These are phyloP conservation scores for Solenodon paradoxus DNA, from an alignment of 2,113 vertebrate genomes.

Conservation along the genomic window DNA sequence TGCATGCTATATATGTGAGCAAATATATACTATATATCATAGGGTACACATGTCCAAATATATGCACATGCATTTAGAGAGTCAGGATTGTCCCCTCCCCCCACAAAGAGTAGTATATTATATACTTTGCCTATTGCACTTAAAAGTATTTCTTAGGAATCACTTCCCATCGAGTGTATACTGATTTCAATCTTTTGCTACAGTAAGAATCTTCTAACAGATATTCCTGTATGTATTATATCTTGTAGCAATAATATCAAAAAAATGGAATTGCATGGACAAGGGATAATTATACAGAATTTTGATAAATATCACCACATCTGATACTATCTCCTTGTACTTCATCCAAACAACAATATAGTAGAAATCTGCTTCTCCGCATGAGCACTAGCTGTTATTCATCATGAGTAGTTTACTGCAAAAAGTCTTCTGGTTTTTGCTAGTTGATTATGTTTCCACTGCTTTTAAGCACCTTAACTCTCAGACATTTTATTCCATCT, in stretches of 20 bases:
- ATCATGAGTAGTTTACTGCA: neutral
- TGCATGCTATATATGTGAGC: neutral
- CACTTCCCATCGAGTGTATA: neutral
- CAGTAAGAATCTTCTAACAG: neutral
- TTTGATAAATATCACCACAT: neutral
- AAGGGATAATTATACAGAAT: neutral
- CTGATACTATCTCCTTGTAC: too few species aligned
- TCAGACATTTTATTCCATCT: conserved; percentile 10
- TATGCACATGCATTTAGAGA: neutral
- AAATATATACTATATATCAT: neutral
- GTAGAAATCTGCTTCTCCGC: neutral
- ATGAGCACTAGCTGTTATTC: conserved; percentile 13
- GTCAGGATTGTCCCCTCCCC: neutral
- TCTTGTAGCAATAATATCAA: neutral
- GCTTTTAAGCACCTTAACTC: neutral
- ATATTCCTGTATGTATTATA: neutral
- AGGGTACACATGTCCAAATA: neutral
- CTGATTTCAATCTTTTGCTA: neutral
- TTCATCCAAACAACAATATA: neutral
- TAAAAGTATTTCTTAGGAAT: neutral
- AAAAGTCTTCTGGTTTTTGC: neutral
- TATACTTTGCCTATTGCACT: neutral
- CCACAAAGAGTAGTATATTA: neutral
- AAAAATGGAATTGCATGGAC: neutral
- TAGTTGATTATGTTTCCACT: neutral